Evolutionary conservation across 2,113 vertebrate species (phyloP).

Genomic region (Mesoclemmys tuberculata): DNA sequence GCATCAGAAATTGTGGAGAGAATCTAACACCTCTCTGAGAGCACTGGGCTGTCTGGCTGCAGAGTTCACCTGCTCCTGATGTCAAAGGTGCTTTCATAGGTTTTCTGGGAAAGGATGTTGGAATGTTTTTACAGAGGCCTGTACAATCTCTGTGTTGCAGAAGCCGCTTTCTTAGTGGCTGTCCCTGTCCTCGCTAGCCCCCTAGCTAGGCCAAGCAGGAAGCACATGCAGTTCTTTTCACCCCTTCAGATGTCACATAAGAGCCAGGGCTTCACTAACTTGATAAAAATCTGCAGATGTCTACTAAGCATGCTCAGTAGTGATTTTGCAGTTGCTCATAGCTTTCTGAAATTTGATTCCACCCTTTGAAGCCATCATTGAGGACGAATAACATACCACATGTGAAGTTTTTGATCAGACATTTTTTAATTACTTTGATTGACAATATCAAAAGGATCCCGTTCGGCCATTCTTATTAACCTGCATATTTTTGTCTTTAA

Average conservation of each 20-base stretch:
- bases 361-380: not conserved
- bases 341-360: not conserved
- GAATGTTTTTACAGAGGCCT: not conserved
- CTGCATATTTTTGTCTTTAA: not conserved
- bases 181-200: not conserved
- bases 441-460: not conserved
- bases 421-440: not conserved
- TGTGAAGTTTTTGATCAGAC: not conserved
- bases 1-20: not conserved
- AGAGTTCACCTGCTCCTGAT: not conserved
- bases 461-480: not conserved
- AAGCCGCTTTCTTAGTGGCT: not conserved
- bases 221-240: not conserved
- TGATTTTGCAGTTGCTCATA: not conserved
- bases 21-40: not conserved
- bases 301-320: not conserved
- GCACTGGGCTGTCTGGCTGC: not conserved
- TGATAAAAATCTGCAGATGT: not conserved
- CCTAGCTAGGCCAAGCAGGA: not conserved
- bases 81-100: not conserved
- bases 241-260: not conserved
- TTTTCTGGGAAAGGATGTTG: not conserved
- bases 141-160: not conserved
- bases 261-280: too few relatives aligned
- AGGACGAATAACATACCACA: not conserved